Conservation (phyloP, 1,140 invertebrate species). For the Dreissena polymorpha region DNA sequence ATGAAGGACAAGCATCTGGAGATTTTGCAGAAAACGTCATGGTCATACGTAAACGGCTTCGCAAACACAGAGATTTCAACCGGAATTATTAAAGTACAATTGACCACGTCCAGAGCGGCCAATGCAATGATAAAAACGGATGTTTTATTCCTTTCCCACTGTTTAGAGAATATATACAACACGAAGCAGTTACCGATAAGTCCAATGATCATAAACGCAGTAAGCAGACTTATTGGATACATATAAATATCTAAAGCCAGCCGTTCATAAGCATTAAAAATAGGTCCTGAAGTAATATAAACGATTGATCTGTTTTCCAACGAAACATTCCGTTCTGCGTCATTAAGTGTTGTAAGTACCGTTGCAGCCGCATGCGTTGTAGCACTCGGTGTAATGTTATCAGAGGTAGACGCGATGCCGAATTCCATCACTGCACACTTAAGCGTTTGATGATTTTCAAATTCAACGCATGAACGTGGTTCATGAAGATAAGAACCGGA, state of each 20-base stretch:
- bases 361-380: not conserved
- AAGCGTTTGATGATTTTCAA: not conserved
- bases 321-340: no score
- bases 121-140: conserved; percentile 40
- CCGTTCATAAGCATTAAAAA: conserved; percentile 6
- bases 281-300: conserved; percentile 19
- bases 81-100: conserved; percentile 42
- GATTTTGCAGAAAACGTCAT: conserved; percentile 31
- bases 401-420: not conserved
- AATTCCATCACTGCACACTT: not conserved
- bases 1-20: conserved; percentile 25
- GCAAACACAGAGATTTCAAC: conserved; percentile 26
- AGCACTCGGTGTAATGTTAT: not conserved
- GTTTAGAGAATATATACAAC: conserved; percentile 23
- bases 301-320: no score
- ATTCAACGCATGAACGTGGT: no score
- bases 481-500: no score
- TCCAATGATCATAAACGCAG: conserved; percentile 19
- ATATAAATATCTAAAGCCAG: conserved; percentile 7
- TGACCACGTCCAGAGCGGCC: conserved; percentile 23
- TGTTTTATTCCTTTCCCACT: conserved; percentile 32
- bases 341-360: not conserved
- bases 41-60: conserved; percentile 36
- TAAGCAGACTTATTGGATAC: conserved; percentile 17
- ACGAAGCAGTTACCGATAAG: conserved; percentile 31